Evolutionary conservation across 2,888 invertebrate genomes (phyloP).

Genomic region (Drosophila mettleri): DNA sequence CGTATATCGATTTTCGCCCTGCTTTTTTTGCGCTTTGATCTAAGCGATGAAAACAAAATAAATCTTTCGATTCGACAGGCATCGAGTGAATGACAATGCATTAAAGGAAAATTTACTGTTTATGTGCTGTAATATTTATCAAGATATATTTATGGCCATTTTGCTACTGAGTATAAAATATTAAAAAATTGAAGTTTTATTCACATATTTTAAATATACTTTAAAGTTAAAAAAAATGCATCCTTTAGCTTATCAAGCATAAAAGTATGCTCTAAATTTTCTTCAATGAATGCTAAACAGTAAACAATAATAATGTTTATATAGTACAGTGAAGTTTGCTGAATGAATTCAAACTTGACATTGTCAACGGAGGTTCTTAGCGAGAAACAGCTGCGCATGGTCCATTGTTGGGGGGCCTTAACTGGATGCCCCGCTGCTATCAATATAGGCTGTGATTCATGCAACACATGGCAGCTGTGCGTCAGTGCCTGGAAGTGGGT

Average conservation of each 20-base stretch:
- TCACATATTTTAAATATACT: not conserved
- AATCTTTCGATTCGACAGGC: constrained; percentile 36
- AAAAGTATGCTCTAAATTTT: constrained; percentile 13
- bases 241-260: not conserved
- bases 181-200: not conserved
- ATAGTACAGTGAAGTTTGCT: not conserved
- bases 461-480: constrained; percentile 63
- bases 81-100: constrained; percentile 33
- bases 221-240: not conserved
- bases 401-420: constrained; percentile 1
- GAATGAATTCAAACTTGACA: constrained; percentile 8
- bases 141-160: not conserved
- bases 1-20: constrained; percentile 66
- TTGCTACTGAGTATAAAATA: not conserved
- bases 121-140: not conserved
- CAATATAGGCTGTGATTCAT: constrained; percentile 42
- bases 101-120: not conserved
- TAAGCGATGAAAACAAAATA: constrained; percentile 60
- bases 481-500: constrained; percentile 65
- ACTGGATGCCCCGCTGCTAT: constrained; percentile 16
- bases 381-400: not conserved
- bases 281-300: not conserved
- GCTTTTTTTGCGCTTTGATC: constrained; percentile 60
- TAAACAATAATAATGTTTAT: not conserved
- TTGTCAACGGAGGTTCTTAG: not conserved